A percentile compares a stretch with the other conserved stretches of the same genome.
Evolutionary conservation across 37 sponge, comb jelly and placozoan species (phyloP).

Genomic region (Tethya wilhelma): DNA sequence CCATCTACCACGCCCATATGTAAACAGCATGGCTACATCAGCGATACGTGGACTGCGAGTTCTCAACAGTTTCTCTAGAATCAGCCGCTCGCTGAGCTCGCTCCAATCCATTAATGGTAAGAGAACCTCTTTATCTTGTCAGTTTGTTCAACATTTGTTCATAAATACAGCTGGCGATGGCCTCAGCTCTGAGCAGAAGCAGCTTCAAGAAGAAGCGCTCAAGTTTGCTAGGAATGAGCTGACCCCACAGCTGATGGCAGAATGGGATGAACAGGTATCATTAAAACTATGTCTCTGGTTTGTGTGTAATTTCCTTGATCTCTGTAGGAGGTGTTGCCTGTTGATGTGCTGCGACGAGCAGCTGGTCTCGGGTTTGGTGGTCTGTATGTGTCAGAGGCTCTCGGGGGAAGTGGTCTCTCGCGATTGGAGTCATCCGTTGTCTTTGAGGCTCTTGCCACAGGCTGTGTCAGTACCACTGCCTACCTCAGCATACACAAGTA

Average conservation of each 20-base stretch:
- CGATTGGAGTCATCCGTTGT: constrained; percentile 90
- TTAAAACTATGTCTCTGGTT: not conserved
- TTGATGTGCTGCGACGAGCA: constrained; percentile 77
- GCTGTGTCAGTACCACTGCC: constrained; percentile 97
- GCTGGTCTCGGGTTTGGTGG: constrained; percentile 95
- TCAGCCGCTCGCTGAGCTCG: no score
- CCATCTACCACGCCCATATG: no score
- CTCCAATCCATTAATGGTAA: no score
- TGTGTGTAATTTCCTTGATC: not conserved
- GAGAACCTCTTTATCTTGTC: no score
- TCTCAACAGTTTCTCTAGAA: no score
- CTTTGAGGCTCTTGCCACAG: constrained; percentile 95
- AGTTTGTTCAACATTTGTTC: no score
- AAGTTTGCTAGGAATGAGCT: constrained; percentile 89
- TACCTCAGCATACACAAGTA: constrained; percentile 97
- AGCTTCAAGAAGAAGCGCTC: constrained; percentile 74
- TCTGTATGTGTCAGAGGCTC: constrained; percentile 72
- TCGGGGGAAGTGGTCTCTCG: constrained; percentile 80
- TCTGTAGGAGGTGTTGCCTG: constrained; percentile 89
- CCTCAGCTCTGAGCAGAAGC: constrained; percentile 73
- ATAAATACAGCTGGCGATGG: no score
- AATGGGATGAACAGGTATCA: constrained; percentile 87
- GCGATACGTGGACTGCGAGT: no score
- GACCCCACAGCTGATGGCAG: constrained; percentile 75
- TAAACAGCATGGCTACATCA: no score